phyloP scores from a whole-genome alignment of 2,888 invertebrate genomes.

The Calliscelio sp. region DNA sequence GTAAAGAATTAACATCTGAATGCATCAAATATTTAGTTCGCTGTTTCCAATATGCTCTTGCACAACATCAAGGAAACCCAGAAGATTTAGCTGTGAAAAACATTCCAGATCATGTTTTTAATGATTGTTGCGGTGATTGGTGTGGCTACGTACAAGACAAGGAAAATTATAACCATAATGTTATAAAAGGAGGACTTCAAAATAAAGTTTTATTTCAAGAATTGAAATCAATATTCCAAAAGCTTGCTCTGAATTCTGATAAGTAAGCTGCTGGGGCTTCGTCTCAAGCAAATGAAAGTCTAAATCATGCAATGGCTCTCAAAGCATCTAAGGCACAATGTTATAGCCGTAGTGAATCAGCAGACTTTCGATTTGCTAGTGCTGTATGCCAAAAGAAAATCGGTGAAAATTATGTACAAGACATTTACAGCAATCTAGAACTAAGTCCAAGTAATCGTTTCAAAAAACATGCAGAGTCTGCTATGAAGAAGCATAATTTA shows the following conservation, averaged over 20 bases:
- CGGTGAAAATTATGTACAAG: constrained; percentile 69
- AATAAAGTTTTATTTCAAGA: constrained; percentile 48
- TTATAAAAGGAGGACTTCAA: constrained; percentile 55
- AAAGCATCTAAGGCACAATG: constrained; percentile 70
- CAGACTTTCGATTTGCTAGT: constrained; percentile 70
- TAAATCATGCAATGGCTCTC: constrained; percentile 70
- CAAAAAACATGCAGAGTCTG: too few species aligned
- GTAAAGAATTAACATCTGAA: constrained; percentile 60
- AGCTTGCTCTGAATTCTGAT: constrained; percentile 49
- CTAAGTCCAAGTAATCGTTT: too few species aligned
- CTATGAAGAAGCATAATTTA: too few species aligned
- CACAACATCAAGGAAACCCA: constrained; percentile 70
- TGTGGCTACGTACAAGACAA: constrained; percentile 47
- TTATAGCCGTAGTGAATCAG: constrained; percentile 54
- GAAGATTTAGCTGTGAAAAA: constrained; percentile 50
- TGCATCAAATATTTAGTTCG: constrained; percentile 69
- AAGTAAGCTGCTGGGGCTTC: constrained; percentile 57
- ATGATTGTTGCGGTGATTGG: constrained; percentile 58
- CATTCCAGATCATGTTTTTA: constrained; percentile 70
- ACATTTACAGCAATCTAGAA: too few species aligned
- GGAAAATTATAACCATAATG: constrained; percentile 51
- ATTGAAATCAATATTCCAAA: background rate
- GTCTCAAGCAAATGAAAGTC: constrained; percentile 70
- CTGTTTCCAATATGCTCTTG: constrained; percentile 75
- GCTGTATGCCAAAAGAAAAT: constrained; percentile 70